These are phyloP conservation scores for Melanotaenia pygmaea DNA, from an alignment of 2,797 vertebrate genomes.

Conservation along the genomic window DNA sequence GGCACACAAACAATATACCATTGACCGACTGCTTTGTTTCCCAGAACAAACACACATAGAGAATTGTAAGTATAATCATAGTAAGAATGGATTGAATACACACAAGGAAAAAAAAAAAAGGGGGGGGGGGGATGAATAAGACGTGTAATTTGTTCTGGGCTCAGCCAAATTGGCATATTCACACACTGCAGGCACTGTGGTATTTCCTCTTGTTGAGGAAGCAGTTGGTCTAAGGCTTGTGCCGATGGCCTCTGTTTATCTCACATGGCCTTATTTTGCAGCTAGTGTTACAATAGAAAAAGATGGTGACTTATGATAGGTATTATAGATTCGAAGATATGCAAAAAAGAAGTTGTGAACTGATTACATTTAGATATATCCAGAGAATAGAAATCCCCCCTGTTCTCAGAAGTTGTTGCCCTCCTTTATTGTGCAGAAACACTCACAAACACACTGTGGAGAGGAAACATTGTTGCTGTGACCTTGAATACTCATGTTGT, in stretches of 20 bases:
- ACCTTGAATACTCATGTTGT: conserved; percentile 75
- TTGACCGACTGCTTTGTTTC: conserved; percentile 77
- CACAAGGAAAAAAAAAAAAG: conserved; percentile 25
- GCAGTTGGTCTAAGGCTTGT: conserved; percentile 45
- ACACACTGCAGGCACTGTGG: conserved; percentile 44
- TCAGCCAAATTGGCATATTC: conserved; percentile 64
- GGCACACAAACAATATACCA: conserved; percentile 69
- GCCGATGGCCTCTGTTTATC: conserved; percentile 64
- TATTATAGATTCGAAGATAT: conserved; percentile 61
- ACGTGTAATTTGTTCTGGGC: conserved; percentile 54
- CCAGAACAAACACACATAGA: conserved; percentile 62
- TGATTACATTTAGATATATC: conserved; percentile 33
- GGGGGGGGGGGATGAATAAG: conserved; percentile 42
- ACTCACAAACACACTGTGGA: conserved; percentile 28
- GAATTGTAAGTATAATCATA: conserved; percentile 74
- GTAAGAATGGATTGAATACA: conserved; percentile 64
- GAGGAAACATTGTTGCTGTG: conserved; percentile 49
- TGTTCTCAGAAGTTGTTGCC: conserved; percentile 54
- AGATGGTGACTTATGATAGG: conserved; percentile 63
- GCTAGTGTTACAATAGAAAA: conserved; percentile 52
- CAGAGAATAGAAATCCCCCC: conserved; percentile 29
- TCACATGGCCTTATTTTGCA: conserved; percentile 47
- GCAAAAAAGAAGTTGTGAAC: conserved; percentile 37
- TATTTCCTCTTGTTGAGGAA: conserved; percentile 63
- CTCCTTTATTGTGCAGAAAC: conserved; percentile 45